Evolutionary conservation across 2,888 invertebrate genomes (phyloP).

Genomic region (Pterostichus niger): DNA sequence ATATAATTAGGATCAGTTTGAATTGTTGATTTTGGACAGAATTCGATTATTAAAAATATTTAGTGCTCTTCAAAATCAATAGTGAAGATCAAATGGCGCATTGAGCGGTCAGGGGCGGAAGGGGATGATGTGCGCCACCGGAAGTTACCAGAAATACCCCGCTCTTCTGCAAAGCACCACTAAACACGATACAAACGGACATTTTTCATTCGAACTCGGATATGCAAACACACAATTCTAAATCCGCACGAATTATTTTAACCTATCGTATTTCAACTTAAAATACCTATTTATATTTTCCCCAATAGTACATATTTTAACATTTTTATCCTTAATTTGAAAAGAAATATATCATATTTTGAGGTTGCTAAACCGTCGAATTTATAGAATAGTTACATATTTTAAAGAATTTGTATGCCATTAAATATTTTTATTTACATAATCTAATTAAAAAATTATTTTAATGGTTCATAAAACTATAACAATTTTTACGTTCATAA

Average conservation of each 20-base stretch:
- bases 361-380: neutral
- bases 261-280: slow-evolving; percentile 35
- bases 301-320: neutral
- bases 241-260: slow-evolving; percentile 49
- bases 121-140: slow-evolving; percentile 55
- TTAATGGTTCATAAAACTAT: too few relatives aligned
- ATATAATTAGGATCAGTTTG: too few relatives aligned
- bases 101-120: slow-evolving; percentile 31
- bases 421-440: too few relatives aligned
- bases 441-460: too few relatives aligned
- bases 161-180: neutral
- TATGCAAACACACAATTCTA: slow-evolving; percentile 40
- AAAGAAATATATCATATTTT: neutral
- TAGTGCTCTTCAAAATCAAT: slow-evolving; percentile 50
- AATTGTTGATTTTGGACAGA: slow-evolving; percentile 3
- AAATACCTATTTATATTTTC: slow-evolving; percentile 29
- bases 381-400: neutral
- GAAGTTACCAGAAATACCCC: slow-evolving; percentile 45
- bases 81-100: slow-evolving; percentile 59
- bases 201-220: slow-evolving; percentile 50
- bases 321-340: slow-evolving; percentile 6
- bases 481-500: too few relatives aligned
- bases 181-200: slow-evolving; percentile 52
- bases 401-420: too few relatives aligned
- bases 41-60: slow-evolving; percentile 32